Evolutionary conservation across 2,797 vertebrate genomes (phyloP).

Genomic region (Botia almorhae): DNA sequence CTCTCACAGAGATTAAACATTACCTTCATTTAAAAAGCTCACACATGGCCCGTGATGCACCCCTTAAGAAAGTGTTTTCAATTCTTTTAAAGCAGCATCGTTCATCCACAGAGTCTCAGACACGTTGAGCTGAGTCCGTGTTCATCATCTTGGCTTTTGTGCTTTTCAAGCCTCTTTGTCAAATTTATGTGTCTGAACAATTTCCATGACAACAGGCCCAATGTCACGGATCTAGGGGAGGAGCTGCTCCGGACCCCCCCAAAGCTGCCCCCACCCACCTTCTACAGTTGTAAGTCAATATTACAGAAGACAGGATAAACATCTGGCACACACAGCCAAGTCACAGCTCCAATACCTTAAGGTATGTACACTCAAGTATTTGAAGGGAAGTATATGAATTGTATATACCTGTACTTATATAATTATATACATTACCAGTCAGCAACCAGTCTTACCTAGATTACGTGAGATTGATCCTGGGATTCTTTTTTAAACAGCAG

Average conservation of each 20-base stretch:
- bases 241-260: constrained; percentile 29
- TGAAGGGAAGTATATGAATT: background rate
- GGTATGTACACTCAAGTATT: background rate
- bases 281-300: background rate
- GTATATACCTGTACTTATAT: background rate
- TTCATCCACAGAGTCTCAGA: constrained; percentile 38
- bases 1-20: constrained; percentile 31
- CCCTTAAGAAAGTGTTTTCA: background rate
- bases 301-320: constrained; percentile 4
- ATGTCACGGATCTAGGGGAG: constrained; percentile 46
- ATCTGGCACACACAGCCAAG: constrained; percentile 19
- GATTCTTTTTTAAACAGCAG: background rate
- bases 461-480: background rate
- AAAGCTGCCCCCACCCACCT: constrained; percentile 25
- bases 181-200: constrained; percentile 55
- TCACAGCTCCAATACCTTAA: background rate
- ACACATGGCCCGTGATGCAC: background rate
- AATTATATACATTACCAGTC: no score
- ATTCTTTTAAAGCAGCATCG: background rate
- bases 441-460: no score
- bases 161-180: constrained; percentile 50
- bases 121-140: constrained; percentile 34
- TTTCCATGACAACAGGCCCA: constrained; percentile 70
- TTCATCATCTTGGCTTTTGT: constrained; percentile 63
- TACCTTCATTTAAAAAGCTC: constrained; percentile 31